These are phyloP conservation scores for Callocephalon fimbriatum DNA, from an alignment of 2,113 vertebrate genomes.

Conservation along the genomic window DNA sequence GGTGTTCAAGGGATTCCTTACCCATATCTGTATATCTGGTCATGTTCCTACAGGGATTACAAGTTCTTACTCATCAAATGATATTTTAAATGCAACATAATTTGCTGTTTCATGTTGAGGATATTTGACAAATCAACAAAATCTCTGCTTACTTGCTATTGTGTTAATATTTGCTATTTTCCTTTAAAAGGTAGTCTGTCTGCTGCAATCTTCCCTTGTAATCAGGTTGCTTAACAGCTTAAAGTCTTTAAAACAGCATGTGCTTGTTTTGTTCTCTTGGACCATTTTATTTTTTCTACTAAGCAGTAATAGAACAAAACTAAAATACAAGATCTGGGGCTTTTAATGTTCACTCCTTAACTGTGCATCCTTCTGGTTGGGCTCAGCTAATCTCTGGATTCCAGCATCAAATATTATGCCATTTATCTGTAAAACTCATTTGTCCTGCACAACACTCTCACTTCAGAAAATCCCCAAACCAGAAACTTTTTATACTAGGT, in stretches of 20 bases:
- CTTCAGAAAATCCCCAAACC: background rate
- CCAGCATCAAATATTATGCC: background rate
- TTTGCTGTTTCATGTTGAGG: background rate
- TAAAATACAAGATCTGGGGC: background rate
- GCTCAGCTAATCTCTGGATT: conserved; percentile 11
- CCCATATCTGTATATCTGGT: accelerated
- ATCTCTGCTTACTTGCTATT: background rate
- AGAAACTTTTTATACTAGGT: background rate
- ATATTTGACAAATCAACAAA: background rate
- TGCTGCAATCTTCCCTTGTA: background rate
- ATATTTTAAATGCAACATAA: background rate
- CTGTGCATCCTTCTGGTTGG: background rate
- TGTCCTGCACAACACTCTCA: background rate
- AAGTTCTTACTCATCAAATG: background rate
- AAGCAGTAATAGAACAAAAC: background rate
- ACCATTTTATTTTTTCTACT: background rate
- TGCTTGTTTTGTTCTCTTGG: background rate
- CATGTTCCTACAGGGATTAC: background rate
- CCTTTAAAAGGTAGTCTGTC: background rate
- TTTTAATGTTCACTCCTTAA: background rate
- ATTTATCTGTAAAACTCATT: background rate
- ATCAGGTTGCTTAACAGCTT: conserved; percentile 7
- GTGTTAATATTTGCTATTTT: background rate
- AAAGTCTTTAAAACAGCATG: background rate
- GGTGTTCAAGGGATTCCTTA: background rate